Conservation (phyloP, 2,113 vertebrate species). For the Phalacrocorax pelagicus region DNA sequence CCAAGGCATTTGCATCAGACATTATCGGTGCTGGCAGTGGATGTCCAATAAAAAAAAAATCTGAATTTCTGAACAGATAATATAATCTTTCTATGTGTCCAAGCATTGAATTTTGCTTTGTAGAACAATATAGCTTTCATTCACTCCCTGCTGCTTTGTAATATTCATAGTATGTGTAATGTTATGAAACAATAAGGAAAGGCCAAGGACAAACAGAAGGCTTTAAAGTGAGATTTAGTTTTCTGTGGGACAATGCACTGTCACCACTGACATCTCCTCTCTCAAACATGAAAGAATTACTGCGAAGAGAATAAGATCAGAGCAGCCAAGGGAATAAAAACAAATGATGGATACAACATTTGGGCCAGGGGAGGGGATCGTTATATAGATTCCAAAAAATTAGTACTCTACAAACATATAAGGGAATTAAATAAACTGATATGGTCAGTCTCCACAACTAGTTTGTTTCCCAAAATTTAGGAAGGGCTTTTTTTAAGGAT, state of each 20-base stretch:
- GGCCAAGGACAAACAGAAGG: not conserved
- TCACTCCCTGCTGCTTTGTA: not conserved
- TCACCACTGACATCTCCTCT: not conserved
- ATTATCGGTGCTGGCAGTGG: not conserved
- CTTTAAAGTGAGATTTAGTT: not conserved
- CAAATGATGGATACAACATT: not conserved
- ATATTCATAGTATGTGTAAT: not conserved
- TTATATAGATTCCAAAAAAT: not conserved
- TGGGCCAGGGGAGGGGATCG: fast-evolving
- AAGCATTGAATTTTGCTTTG: not conserved
- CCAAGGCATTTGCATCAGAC: not conserved
- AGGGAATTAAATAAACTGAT: not conserved
- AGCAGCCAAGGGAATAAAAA: not conserved
- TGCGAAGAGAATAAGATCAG: not conserved
- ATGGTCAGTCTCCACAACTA: not conserved
- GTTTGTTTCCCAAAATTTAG: not conserved
- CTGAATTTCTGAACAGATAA: not conserved
- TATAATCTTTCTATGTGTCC: not conserved
- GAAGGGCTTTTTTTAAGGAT: not conserved
- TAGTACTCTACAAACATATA: not conserved
- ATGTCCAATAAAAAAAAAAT: not conserved
- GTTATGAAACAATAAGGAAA: not conserved
- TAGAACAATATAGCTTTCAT: not conserved
- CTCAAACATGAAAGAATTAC: not conserved
- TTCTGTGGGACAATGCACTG: not conserved